Base-by-base conservation (phyloP, 2,888 invertebrate species). In the Strigamia transsilvanica region DNA sequence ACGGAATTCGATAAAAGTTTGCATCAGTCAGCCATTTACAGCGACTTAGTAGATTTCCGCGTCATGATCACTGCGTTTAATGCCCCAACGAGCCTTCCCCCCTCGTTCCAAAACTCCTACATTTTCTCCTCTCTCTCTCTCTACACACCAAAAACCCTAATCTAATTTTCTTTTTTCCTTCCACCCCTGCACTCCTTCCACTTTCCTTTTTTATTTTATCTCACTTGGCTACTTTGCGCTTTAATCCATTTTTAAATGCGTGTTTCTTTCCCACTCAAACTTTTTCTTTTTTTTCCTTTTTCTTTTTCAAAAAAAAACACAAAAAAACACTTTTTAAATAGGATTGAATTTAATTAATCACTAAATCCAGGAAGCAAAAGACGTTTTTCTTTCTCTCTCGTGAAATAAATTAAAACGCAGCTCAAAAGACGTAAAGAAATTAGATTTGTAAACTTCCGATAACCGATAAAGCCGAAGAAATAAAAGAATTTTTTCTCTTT, bases 1-100 rank as follows among this genome's bases (percentile, higher is more conserved):
- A 73, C 73, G 73, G 73, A 73, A 73, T 73, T 73, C 73, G 73
- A 73, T 73, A 73, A 73, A 73, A 73, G 73, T 73, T 73, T 73
- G 73, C 73, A 73, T 73, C 73, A 73, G 73, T 73, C 73, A 73
- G 73, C 73, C 73, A 73, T 73, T 73, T 73, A 73, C 73, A 73
- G 73, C 32, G 73, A 73, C 73, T 73, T 73, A 73, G 73, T 32
- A 73, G 73, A 73, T 73, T 73, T 73, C 73, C 73, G 73, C 73
- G 73, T 73, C 73, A 73, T 73, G 73, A 73, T 73, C 73, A 73
- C 73, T 73, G 73, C 73, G 73, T 73, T 73, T 73, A 73, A 73
- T 73, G 73, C 73, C 73, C 73, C 73, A 73, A 73, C 27, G 73
- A 73, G 32, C 73, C 73, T 32, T 3, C 73, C 73, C 73, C 73